Evolutionary conservation across 2,113 vertebrate genomes (phyloP).

Genomic region (Ochotona princeps): DNA sequence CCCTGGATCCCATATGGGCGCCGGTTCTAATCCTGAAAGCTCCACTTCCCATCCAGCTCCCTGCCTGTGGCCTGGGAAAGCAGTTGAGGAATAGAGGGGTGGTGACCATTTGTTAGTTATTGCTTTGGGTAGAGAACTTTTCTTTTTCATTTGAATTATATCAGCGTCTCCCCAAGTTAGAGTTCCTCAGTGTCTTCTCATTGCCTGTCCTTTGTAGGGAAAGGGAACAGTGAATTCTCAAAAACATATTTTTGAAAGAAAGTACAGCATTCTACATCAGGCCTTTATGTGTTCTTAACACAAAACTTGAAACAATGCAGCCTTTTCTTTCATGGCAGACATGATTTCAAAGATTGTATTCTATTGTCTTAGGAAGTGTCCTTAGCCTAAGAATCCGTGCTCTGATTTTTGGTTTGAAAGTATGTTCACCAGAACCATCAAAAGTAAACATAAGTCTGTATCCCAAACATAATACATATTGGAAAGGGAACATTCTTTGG

Average conservation of each 20-base stretch:
- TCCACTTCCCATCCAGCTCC: too few species aligned
- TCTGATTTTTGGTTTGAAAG: slow-evolving; percentile 54
- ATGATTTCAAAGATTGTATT: slow-evolving; percentile 49
- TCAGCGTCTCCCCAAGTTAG: slow-evolving; percentile 22
- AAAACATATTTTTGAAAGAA: slow-evolving; percentile 48
- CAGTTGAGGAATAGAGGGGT: neutral
- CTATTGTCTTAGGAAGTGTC: slow-evolving; percentile 29
- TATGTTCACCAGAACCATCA: neutral
- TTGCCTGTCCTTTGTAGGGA: neutral
- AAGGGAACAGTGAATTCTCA: slow-evolving; percentile 10
- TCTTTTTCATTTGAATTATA: slow-evolving; percentile 48
- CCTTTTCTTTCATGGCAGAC: neutral
- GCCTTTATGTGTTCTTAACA: neutral
- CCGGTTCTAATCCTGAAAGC: too few species aligned
- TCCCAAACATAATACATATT: slow-evolving; percentile 46
- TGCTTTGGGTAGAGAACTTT: neutral
- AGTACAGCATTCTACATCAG: neutral
- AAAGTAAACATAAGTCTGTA: slow-evolving; percentile 54
- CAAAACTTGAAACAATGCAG: neutral
- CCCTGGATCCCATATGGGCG: too few species aligned
- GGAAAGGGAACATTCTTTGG: slow-evolving; percentile 63
- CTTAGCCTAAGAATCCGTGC: slow-evolving; percentile 37
- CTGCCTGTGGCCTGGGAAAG: too few species aligned
- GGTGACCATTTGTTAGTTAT: neutral
- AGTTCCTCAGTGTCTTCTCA: slow-evolving; percentile 1